A percentile compares a stretch with the other conserved stretches of the same genome.
Evolutionary conservation across 2,888 invertebrate genomes (phyloP).

Genomic region (Theodoxus fluviatilis): DNA sequence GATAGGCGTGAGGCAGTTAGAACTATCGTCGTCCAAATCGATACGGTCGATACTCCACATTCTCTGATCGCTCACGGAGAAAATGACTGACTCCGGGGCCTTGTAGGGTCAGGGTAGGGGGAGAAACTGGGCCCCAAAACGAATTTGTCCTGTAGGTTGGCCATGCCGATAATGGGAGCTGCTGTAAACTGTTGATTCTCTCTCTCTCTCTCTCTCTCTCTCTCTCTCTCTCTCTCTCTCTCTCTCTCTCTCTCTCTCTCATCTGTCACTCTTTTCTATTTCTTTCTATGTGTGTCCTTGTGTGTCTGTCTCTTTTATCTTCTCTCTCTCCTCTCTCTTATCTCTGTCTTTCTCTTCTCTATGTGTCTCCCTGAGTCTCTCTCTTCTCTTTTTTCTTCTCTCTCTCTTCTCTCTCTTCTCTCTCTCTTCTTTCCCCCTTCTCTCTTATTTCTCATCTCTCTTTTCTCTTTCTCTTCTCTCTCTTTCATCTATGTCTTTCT

Average conservation of each 20-base stretch:
- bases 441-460: neutral
- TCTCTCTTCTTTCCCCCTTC: neutral
- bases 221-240: neutral
- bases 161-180: no score
- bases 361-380: neutral
- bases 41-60: no score
- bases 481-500: conserved; percentile 9
- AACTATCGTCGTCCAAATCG: no score
- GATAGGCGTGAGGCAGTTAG: no score
- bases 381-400: neutral
- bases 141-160: no score
- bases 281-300: neutral
- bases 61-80: no score
- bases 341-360: conserved; percentile 4
- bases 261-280: neutral
- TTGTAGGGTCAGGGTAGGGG: no score
- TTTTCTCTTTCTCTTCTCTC: conserved; percentile 20
- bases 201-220: neutral
- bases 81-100: no score
- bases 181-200: no score
- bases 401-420: neutral
- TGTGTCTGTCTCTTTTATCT: neutral
- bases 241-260: neutral
- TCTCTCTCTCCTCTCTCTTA: neutral
- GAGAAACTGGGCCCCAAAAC: no score